Evolutionary conservation across 2,888 invertebrate species (phyloP).

Genomic region (Gymnosoma rotundatum): DNA sequence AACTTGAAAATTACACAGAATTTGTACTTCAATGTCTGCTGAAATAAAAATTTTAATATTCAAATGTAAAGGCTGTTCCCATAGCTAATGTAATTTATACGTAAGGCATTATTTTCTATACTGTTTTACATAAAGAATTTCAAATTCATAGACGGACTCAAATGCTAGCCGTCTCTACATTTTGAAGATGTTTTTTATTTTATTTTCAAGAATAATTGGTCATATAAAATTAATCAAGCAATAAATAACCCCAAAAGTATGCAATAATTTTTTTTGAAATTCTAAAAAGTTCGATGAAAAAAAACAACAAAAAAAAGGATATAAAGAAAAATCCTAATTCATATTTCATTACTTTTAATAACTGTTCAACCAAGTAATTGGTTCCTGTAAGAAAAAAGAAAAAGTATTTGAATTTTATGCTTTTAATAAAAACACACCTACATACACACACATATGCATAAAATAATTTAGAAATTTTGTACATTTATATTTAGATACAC

Average conservation of each 20-base stretch:
- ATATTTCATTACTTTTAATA: constrained; percentile 13
- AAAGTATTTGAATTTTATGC: background rate
- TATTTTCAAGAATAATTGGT: no score
- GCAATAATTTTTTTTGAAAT: background rate
- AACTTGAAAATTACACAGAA: no score
- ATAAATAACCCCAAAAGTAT: constrained; percentile 14
- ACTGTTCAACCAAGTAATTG: constrained; percentile 34
- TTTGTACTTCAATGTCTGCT: no score
- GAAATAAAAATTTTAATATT: no score
- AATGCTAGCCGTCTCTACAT: no score
- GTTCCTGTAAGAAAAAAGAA: background rate
- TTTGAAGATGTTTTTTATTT: no score
- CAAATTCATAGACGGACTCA: no score
- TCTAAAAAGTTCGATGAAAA: background rate
- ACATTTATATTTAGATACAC: background rate
- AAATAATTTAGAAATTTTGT: background rate
- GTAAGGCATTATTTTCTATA: no score
- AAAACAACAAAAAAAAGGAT: background rate
- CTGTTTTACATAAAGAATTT: no score
- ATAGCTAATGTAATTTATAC: no score
- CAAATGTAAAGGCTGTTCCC: no score
- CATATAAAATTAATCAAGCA: background rate
- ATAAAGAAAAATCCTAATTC: background rate
- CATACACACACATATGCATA: background rate
- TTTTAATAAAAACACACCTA: background rate